Conservation (phyloP, 1,140 invertebrate species). For the Protaetia brevitarsis region DNA sequence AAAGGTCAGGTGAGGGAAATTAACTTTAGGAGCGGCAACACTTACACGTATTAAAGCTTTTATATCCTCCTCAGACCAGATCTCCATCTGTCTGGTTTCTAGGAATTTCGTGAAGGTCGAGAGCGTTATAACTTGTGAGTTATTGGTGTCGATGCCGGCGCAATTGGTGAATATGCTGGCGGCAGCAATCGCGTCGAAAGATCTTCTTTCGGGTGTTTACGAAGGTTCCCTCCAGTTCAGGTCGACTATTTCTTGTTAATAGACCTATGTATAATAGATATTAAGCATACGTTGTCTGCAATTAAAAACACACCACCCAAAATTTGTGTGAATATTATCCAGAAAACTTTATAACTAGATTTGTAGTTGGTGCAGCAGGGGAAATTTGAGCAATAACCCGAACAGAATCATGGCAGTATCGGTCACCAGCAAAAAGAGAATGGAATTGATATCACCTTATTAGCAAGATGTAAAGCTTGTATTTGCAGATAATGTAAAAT, state of each 20-base stretch:
- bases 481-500: too few relatives aligned
- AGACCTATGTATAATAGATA: constrained; percentile 55
- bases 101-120: constrained; percentile 82
- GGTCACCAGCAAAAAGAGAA: too few relatives aligned
- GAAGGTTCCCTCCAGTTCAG: constrained; percentile 66
- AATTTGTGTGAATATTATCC: too few relatives aligned
- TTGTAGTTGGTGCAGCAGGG: too few relatives aligned
- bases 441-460: too few relatives aligned
- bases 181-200: constrained; percentile 80
- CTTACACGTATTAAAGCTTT: constrained; percentile 71
- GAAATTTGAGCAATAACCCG: too few relatives aligned
- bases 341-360: too few relatives aligned
- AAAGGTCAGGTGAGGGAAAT: neutral
- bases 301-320: too few relatives aligned
- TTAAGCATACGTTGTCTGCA: too few relatives aligned
- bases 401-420: too few relatives aligned
- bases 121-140: constrained; percentile 77
- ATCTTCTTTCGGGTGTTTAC: constrained; percentile 72
- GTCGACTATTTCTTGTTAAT: constrained; percentile 70
- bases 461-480: too few relatives aligned
- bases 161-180: constrained; percentile 80
- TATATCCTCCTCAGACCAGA: constrained; percentile 74
- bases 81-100: constrained; percentile 80
- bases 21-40: neutral
- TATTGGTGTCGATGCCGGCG: constrained; percentile 80